These are phyloP conservation scores for Australoheros scitulus DNA, from an alignment of 2,113 vertebrate genomes.

Conservation along the genomic window DNA sequence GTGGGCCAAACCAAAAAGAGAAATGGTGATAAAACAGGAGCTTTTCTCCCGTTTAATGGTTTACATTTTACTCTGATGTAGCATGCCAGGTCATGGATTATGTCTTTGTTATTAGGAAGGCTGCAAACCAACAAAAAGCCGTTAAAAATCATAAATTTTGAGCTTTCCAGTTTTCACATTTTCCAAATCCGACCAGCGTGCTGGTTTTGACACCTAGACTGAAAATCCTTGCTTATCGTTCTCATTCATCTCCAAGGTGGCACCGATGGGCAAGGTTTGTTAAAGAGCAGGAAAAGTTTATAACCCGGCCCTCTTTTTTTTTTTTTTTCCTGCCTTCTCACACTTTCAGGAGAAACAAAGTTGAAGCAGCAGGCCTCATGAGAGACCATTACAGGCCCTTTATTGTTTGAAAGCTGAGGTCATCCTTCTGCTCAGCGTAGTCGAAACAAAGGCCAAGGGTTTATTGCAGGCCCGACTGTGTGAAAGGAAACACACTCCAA, in stretches of 20 bases:
- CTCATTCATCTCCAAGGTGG: slow-evolving; percentile 12
- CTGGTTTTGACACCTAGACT: background rate
- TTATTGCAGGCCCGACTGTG: slow-evolving; percentile 95
- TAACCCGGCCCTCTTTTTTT: slow-evolving; percentile 23
- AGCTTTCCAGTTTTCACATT: background rate
- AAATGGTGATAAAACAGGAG: background rate
- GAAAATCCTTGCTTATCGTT: background rate
- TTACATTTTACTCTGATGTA: background rate
- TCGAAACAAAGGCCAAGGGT: slow-evolving; percentile 95
- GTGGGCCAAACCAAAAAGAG: background rate
- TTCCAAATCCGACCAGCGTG: background rate
- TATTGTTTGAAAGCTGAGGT: slow-evolving; percentile 99
- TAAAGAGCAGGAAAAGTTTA: slow-evolving; percentile 59
- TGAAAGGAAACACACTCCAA: slow-evolving; percentile 97
- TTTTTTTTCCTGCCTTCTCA: slow-evolving; percentile 45
- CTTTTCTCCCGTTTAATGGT: background rate
- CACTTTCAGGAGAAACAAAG: slow-evolving; percentile 91
- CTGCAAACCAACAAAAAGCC: no score
- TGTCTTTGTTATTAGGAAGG: no score
- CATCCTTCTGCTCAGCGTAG: slow-evolving; percentile 91
- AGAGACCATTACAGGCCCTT: slow-evolving; percentile 94
- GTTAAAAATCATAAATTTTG: background rate
- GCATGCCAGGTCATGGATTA: background rate
- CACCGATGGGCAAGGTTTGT: slow-evolving; percentile 28
- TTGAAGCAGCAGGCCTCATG: slow-evolving; percentile 92